phyloP scores from a whole-genome alignment of 2,797 vertebrate genomes.

The Anabacerthia variegaticeps region DNA sequence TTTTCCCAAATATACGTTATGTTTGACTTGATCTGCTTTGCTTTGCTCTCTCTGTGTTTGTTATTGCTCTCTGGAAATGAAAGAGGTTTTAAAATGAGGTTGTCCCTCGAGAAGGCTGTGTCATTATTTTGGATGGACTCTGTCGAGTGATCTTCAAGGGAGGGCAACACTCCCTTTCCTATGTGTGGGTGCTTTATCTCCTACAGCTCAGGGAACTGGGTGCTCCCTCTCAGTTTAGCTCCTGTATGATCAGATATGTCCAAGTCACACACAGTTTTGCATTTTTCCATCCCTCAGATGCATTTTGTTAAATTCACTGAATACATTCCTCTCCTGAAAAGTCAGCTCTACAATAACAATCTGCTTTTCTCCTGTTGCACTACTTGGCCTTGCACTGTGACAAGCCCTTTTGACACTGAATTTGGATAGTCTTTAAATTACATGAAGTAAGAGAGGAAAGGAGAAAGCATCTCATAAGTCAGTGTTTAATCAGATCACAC shows the following conservation, averaged over 20 bases:
- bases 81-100: not conserved
- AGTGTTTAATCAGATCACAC: not conserved
- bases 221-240: not conserved
- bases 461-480: not conserved
- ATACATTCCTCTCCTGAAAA: not conserved
- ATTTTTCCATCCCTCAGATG: not conserved
- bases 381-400: accelerated
- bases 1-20: not conserved
- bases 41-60: not conserved
- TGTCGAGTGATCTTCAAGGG: no score
- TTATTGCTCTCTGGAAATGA: not conserved
- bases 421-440: not conserved
- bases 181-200: accelerated
- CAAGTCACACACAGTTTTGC: accelerated
- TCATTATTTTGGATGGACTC: not conserved
- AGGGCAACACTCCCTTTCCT: not conserved
- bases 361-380: not conserved
- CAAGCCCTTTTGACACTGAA: not conserved
- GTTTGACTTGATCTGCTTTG: accelerated
- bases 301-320: not conserved
- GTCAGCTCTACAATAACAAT: accelerated
- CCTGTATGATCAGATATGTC: not conserved
- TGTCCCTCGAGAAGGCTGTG: not conserved
- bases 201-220: not conserved
- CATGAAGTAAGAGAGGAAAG: not conserved